Evolutionary conservation across 2,888 invertebrate genomes (phyloP).

Genomic region (Drosophila pseudotakahashii): DNA sequence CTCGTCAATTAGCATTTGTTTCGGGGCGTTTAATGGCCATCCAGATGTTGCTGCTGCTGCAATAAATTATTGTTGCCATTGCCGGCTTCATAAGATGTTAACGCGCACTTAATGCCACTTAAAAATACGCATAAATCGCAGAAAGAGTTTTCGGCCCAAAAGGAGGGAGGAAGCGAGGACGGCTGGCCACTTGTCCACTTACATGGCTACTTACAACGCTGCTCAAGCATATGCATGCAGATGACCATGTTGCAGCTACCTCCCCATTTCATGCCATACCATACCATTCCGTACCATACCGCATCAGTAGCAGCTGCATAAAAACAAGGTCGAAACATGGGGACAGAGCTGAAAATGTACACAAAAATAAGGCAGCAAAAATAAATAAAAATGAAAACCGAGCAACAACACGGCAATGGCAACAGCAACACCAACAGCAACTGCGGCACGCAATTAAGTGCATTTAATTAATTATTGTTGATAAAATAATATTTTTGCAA

Average conservation of each 20-base stretch:
- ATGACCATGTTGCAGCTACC: slow-evolving; percentile 58
- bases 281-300: background rate
- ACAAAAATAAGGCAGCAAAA: slow-evolving; percentile 19
- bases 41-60: slow-evolving; percentile 22
- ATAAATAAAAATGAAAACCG: slow-evolving; percentile 22
- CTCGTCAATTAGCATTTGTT: slow-evolving; percentile 69
- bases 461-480: slow-evolving; percentile 81
- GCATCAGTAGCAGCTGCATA: slow-evolving; percentile 58
- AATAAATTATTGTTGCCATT: slow-evolving; percentile 52
- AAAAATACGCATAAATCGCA: slow-evolving; percentile 78
- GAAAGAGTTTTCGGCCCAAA: slow-evolving; percentile 19
- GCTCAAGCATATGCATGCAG: slow-evolving; percentile 73
- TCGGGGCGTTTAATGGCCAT: slow-evolving; percentile 58
- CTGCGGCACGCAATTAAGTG: slow-evolving; percentile 76
- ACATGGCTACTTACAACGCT: slow-evolving; percentile 75
- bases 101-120: slow-evolving; percentile 80
- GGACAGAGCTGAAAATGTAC: slow-evolving; percentile 22
- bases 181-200: slow-evolving; percentile 68
- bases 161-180: background rate
- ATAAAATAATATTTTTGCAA: slow-evolving; percentile 80
- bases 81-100: slow-evolving; percentile 75
- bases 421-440: slow-evolving; percentile 50
- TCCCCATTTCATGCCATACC: background rate
- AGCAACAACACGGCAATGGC: slow-evolving; percentile 16
- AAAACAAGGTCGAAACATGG: slow-evolving; percentile 45